These are phyloP conservation scores for Siderastrea radians DNA, from an alignment of 92 coral and sea anemone genomes.

Conservation along the genomic window DNA sequence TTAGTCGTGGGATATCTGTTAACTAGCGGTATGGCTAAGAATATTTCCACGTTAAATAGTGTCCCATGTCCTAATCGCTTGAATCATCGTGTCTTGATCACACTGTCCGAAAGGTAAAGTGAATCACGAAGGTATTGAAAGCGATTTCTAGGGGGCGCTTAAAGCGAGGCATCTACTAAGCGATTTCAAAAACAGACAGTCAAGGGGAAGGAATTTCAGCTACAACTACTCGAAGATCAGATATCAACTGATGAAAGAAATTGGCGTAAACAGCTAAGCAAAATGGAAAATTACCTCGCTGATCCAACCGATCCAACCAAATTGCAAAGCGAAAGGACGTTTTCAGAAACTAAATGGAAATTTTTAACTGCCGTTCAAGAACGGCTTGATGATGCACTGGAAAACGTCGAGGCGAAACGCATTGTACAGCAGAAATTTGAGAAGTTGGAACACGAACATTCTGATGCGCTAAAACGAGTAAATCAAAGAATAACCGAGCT, in stretches of 20 bases:
- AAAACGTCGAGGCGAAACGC: constrained; percentile 2
- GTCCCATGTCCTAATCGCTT: no score
- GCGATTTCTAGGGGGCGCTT: no score
- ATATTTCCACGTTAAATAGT: no score
- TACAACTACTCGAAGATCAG: constrained; percentile 13
- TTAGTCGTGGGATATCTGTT: no score
- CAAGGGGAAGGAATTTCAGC: not conserved
- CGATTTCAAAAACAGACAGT: constrained; percentile 5
- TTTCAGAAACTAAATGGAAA: constrained; percentile 20
- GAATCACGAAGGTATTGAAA: no score
- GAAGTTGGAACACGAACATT: constrained; percentile 18
- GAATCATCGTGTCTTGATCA: no score
- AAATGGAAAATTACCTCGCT: constrained; percentile 3
- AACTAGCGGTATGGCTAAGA: no score
- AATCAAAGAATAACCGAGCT: constrained; percentile 14
- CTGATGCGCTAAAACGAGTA: constrained; percentile 4
- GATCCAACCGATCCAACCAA: not conserved
- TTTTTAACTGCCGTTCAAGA: not conserved
- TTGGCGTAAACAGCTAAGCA: constrained; percentile 11
- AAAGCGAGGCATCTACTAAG: not conserved
- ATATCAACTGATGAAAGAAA: constrained; percentile 6
- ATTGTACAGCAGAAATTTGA: constrained; percentile 20
- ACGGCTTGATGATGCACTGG: not conserved
- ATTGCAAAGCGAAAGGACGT: constrained; percentile 6
- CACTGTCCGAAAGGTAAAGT: no score